These are phyloP conservation scores for Phoeniculus purpureus DNA, from an alignment of 2,797 vertebrate genomes.

Conservation along the genomic window DNA sequence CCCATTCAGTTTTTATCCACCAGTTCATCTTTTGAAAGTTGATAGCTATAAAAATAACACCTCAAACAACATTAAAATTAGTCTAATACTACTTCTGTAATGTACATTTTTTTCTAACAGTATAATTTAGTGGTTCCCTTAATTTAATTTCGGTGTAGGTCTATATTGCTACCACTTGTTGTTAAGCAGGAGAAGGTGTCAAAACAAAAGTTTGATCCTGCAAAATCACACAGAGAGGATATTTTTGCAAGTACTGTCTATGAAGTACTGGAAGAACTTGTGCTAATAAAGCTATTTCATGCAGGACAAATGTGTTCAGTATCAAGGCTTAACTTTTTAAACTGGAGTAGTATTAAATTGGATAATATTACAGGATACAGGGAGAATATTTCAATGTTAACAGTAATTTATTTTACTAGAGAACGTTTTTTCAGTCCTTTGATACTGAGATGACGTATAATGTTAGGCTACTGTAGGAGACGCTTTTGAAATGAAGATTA, in stretches of 20 bases:
- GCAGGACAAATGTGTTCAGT: neutral
- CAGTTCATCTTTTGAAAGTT: neutral
- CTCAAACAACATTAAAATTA: neutral
- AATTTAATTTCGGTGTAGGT: neutral
- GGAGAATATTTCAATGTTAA: neutral
- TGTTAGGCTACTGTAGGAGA: neutral
- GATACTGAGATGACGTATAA: neutral
- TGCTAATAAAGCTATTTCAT: neutral
- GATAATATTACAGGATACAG: neutral
- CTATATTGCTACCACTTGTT: neutral
- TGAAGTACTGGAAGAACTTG: neutral
- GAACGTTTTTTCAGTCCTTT: neutral
- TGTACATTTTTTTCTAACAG: neutral
- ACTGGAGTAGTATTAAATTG: neutral
- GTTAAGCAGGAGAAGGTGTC: neutral
- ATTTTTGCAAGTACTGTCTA: neutral
- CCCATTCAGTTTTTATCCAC: neutral
- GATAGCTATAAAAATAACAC: slow-evolving; percentile 3
- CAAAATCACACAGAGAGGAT: neutral
- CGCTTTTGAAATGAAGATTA: neutral
- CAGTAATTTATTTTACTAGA: neutral
- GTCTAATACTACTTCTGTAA: neutral
- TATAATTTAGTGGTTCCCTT: neutral
- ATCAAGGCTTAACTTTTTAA: neutral
- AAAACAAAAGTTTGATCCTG: neutral